Evolutionary conservation across 1,140 invertebrate species (phyloP).

Genomic region (Trachelipus rathkii): DNA sequence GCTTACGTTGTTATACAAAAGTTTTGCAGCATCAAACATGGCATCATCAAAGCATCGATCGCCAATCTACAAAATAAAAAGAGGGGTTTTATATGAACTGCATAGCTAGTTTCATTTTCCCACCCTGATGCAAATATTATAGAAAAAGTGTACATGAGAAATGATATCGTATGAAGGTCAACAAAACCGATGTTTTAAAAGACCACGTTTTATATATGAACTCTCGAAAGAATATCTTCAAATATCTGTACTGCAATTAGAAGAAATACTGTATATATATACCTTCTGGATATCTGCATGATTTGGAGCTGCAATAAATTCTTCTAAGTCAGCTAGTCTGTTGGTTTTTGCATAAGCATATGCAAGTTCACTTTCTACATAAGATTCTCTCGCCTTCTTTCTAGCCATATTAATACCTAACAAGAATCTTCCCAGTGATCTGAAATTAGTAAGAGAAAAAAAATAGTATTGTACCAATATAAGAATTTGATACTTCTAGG

Average conservation of each 20-base stretch:
- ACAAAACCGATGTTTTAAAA: too few relatives aligned
- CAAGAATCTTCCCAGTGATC: conserved; percentile 97
- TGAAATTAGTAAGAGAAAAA: conserved; percentile 46
- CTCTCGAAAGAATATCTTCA: too few relatives aligned
- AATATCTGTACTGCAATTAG: not conserved
- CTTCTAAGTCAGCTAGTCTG: conserved; percentile 92
- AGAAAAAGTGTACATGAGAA: not conserved
- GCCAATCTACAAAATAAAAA: conserved; percentile 66
- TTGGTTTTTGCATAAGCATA: conserved; percentile 98
- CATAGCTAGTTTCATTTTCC: conserved; percentile 9
- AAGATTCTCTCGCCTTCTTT: conserved; percentile 97
- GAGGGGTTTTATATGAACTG: not conserved
- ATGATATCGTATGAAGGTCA: not conserved
- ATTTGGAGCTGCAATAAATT: conserved; percentile 97
- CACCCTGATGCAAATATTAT: not conserved
- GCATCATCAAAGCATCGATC: conserved; percentile 97
- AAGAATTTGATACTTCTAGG: too few relatives aligned
- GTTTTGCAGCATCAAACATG: conserved; percentile 97
- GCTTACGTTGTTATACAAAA: conserved; percentile 98
- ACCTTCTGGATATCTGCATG: conserved; percentile 98
- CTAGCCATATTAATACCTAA: conserved; percentile 95
- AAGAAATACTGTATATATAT: conserved; percentile 29
- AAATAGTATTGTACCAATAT: too few relatives aligned
- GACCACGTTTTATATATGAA: too few relatives aligned
- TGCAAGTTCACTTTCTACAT: conserved; percentile 96